These are phyloP conservation scores for Sebastes miniatus DNA, from an alignment of 2,797 vertebrate genomes.

Conservation along the genomic window DNA sequence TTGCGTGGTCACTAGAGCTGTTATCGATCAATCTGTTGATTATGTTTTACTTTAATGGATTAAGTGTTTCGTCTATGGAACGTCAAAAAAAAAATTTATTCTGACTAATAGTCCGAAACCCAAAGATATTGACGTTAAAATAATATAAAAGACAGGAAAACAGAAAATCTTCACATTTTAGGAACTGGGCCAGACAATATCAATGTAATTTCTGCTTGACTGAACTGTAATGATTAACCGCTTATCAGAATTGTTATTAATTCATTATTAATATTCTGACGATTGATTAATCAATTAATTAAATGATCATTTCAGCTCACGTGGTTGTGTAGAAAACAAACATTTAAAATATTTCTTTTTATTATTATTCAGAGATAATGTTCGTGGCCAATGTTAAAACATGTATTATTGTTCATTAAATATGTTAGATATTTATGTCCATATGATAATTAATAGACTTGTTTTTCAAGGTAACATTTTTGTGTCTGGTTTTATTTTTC, in stretches of 20 bases:
- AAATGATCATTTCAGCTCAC: not conserved
- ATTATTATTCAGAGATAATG: not conserved
- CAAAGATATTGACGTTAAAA: not conserved
- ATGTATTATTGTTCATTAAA: not conserved
- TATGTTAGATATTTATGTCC: not conserved
- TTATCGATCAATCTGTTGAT: not conserved
- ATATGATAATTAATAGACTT: no score
- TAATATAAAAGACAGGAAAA: not conserved
- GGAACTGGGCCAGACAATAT: not conserved
- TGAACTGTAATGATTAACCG: not conserved
- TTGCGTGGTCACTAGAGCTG: not conserved
- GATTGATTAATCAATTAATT: not conserved
- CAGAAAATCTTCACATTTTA: not conserved
- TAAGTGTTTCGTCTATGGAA: not conserved
- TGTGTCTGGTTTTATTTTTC: constrained; percentile 11
- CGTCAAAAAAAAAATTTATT: not conserved
- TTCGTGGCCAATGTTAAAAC: not conserved
- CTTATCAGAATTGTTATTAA: not conserved
- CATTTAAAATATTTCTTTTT: not conserved
- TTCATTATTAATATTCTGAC: not conserved
- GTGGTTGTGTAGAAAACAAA: not conserved
- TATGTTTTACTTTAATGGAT: not conserved
- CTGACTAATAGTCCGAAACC: no score
- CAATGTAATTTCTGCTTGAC: not conserved
- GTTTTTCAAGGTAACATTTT: not conserved